Evolutionary conservation across 30 jellyfish, hydroid and myxozoan genomes (phyloP).

Genomic region (Cassiopea xamachana): DNA sequence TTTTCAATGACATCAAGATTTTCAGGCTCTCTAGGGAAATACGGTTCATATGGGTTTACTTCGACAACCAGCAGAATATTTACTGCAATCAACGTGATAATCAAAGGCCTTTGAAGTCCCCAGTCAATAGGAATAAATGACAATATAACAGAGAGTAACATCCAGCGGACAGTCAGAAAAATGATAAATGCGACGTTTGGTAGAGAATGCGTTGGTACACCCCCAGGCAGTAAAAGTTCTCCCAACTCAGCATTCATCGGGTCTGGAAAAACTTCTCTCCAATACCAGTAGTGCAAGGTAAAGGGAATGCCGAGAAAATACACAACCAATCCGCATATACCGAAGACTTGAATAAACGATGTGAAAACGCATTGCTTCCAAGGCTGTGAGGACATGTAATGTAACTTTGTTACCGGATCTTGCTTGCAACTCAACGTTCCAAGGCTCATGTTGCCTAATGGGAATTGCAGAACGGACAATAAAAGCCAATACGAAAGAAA

Average conservation of each 20-base stretch:
- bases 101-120: slow-evolving; percentile 92
- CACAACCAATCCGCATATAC: slow-evolving; percentile 86
- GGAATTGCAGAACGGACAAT: slow-evolving; percentile 93
- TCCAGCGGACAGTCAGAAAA: slow-evolving; percentile 95
- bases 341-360: slow-evolving; percentile 88
- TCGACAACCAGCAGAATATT: slow-evolving; percentile 78
- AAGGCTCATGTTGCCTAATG: slow-evolving; percentile 95
- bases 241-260: slow-evolving; percentile 84
- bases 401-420: slow-evolving; percentile 82
- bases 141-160: slow-evolving; percentile 81
- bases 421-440: slow-evolving; percentile 92
- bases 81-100: slow-evolving; percentile 76
- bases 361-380: slow-evolving; percentile 91
- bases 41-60: slow-evolving; percentile 86
- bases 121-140: slow-evolving; percentile 92
- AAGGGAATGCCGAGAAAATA: slow-evolving; percentile 96
- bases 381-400: slow-evolving; percentile 97
- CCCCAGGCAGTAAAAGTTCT: slow-evolving; percentile 89
- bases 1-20: slow-evolving; percentile 63
- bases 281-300: slow-evolving; percentile 90
- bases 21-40: slow-evolving; percentile 86
- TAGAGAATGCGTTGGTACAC: slow-evolving; percentile 75
- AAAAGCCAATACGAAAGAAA: slow-evolving; percentile 90
- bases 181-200: slow-evolving; percentile 71
- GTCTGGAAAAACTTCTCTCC: slow-evolving; percentile 88